Evolutionary conservation across 2,113 vertebrate genomes (phyloP), one percentile per base, ranked within the genome.

Genomic region (Myiopsitta monachus): DNA sequence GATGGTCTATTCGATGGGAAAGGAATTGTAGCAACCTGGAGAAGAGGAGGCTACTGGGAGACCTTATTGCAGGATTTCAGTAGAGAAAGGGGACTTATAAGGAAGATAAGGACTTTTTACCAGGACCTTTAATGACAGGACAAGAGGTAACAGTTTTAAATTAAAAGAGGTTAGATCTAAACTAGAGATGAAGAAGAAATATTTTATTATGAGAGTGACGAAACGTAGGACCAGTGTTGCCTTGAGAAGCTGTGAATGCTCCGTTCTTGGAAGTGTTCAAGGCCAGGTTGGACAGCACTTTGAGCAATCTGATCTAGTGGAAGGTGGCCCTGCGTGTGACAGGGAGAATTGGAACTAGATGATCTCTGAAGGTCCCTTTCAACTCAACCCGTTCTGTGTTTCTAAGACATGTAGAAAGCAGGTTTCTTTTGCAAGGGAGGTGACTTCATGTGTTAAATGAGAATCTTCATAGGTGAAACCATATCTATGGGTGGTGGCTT

Each of bases 1-100:
- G 9, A 41, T 19, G 26, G 26, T 44, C 3, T 28, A 0, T 14
- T 41, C 0, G 0, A 26, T 14, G 5, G 21, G 10, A 21, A 21
- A 55, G 41, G 24, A 85, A 19, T 26, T 38, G 57, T 15, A 54
- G 31, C 28, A 36, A 10, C 18, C 33, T 28, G 9, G 8, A 79
- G 21, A 52, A 36, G 10, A 74, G 18, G 38, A 86, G 54, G 38
- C 2, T 74, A 4, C 4, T 14, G n/a, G 47, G 13, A 64, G 15
- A 54, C 2, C 4, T 82, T 64, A 15, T 44, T 79, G 16, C 6
- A 13, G 6, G 2, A 14, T 89, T 75, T 75, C 36, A n/a, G 4
- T n/a, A 27, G 4, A 39, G 21, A 44, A 79, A 39, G 2, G 21
- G 9, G 13, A 6, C 4, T 59, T 59, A 59, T 15, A 23, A 23